Conservation (phyloP, 2,888 invertebrate species). For the Bedellia somnulentella region DNA sequence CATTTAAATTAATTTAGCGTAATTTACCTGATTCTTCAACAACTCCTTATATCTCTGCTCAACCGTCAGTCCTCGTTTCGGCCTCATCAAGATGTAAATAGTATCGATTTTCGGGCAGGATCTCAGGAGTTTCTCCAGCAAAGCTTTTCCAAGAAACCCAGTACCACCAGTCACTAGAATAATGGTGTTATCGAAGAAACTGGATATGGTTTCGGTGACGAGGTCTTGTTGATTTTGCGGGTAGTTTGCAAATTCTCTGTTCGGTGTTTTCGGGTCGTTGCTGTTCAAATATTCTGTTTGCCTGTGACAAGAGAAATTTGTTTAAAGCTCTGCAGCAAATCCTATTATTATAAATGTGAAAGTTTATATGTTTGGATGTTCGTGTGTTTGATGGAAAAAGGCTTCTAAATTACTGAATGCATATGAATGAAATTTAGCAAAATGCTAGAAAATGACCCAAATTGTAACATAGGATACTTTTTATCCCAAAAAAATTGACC, state of each 20-base stretch:
- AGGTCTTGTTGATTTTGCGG: slow-evolving; percentile 7
- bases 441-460: too few species aligned
- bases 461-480: too few species aligned
- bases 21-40: slow-evolving; percentile 67
- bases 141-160: slow-evolving; percentile 92
- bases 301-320: too few species aligned
- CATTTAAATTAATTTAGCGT: too few species aligned
- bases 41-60: slow-evolving; percentile 74
- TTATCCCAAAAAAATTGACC: too few species aligned
- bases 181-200: slow-evolving; percentile 56
- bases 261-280: slow-evolving; percentile 25
- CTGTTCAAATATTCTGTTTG: slow-evolving; percentile 31
- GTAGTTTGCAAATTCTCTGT: slow-evolving; percentile 13
- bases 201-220: slow-evolving; percentile 26
- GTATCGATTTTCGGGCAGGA: slow-evolving; percentile 77
- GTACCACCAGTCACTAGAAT: slow-evolving; percentile 68
- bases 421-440: too few species aligned
- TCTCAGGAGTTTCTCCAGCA: slow-evolving; percentile 88
- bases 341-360: too few species aligned
- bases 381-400: too few species aligned
- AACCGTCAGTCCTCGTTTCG: slow-evolving; percentile 69
- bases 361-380: too few species aligned
- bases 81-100: slow-evolving; percentile 81
- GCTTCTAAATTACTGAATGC: too few species aligned
- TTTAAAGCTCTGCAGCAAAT: too few species aligned